These are phyloP conservation scores for Galeruca laticollis DNA, from an alignment of 2,888 invertebrate genomes.

Conservation along the genomic window DNA sequence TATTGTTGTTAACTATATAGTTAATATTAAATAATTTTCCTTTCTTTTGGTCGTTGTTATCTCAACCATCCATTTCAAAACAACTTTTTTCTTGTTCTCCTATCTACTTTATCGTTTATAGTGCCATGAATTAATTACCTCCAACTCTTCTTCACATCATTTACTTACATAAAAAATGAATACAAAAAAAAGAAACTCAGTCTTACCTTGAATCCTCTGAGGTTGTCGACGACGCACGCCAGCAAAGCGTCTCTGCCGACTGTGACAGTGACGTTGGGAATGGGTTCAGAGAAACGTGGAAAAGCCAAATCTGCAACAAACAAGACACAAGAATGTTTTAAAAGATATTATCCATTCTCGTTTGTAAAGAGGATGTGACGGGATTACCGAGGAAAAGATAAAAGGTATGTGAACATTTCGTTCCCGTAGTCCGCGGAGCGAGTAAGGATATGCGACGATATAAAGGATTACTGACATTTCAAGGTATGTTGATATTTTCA, in stretches of 20 bases:
- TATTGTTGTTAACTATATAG: too few relatives aligned
- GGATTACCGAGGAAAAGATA: conserved; percentile 34
- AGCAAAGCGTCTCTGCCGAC: conserved; percentile 88
- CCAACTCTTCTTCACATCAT: too few relatives aligned
- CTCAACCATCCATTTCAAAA: too few relatives aligned
- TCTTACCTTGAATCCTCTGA: conserved; percentile 85
- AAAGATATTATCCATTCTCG: conserved; percentile 40
- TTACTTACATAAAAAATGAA: too few relatives aligned
- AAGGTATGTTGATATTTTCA: conserved; percentile 10
- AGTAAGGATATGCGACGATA: conserved; percentile 8
- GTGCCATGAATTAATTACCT: too few relatives aligned
- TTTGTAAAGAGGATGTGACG: conserved; percentile 33
- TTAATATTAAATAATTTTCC: too few relatives aligned
- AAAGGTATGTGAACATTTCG: conserved; percentile 25
- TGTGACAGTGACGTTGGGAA: conserved; percentile 91
- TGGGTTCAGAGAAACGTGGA: conserved; percentile 89
- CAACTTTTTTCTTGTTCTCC: too few relatives aligned
- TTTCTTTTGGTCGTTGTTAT: too few relatives aligned
- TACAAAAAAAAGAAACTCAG: not conserved
- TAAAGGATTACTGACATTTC: conserved; percentile 8
- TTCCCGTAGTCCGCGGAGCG: conserved; percentile 3
- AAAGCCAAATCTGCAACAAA: conserved; percentile 66
- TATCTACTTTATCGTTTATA: too few relatives aligned
- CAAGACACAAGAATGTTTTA: conserved; percentile 30
- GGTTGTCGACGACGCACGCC: conserved; percentile 90